Percentiles rank a stretch among this genome's conserved stretches.
phyloP scores from a whole-genome alignment of 2,797 vertebrate genomes.

The Holocentrus rufus region DNA sequence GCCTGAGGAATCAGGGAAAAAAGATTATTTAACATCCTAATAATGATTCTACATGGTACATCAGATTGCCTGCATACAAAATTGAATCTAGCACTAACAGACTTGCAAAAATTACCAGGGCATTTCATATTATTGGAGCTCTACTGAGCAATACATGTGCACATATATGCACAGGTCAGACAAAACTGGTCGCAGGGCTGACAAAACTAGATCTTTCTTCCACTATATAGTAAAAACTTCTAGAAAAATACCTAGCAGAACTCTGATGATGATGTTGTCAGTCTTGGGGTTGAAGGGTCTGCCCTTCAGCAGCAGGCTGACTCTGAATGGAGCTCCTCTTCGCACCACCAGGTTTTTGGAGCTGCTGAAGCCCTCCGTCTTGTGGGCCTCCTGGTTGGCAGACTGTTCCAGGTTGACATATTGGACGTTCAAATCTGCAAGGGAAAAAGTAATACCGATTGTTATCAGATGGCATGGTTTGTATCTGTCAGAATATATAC shows the following conservation, averaged over 20 bases:
- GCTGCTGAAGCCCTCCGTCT: constrained; percentile 71
- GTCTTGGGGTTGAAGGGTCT: constrained; percentile 63
- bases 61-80: neutral
- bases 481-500: neutral
- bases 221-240: neutral
- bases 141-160: too few relatives aligned
- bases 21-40: neutral
- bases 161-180: too few relatives aligned
- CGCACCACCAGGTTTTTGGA: constrained; percentile 76
- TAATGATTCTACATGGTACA: neutral
- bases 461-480: neutral
- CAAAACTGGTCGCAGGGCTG: neutral
- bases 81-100: neutral
- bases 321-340: constrained; percentile 75
- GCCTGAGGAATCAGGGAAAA: constrained; percentile 57
- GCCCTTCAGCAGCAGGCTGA: constrained; percentile 68
- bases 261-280: constrained; percentile 68
- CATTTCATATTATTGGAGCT: neutral
- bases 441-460: neutral
- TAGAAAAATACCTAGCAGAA: constrained; percentile 68
- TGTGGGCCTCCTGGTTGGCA: constrained; percentile 73
- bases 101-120: neutral
- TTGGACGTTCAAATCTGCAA: constrained; percentile 69
- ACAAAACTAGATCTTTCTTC: neutral
- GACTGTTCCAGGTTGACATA: constrained; percentile 66